A percentile compares a stretch with the other conserved stretches of the same genome.
phyloP scores from a whole-genome alignment of 1,140 invertebrate genomes.

The Meloidogyne hapla region DNA sequence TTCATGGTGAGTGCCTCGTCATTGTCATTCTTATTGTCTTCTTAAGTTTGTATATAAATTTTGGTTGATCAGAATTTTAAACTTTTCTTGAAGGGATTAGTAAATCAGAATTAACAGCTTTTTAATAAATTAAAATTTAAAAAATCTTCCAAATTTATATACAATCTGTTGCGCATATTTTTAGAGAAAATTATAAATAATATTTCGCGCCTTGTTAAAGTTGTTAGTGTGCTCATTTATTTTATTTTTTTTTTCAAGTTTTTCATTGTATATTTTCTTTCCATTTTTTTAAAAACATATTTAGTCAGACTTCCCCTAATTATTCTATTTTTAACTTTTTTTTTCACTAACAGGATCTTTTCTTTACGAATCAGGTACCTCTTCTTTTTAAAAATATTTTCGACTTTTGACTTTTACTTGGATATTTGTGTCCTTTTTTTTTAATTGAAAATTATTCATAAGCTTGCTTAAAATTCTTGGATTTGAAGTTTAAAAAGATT shows the following conservation, averaged over 20 bases:
- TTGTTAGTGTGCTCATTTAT: constrained; percentile 2
- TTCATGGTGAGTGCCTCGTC: not conserved
- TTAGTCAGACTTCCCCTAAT: constrained; percentile 1
- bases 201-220: not conserved
- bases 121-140: no score
- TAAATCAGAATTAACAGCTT: no score
- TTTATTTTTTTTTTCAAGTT: not conserved
- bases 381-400: not conserved
- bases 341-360: not conserved
- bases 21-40: no score
- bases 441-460: not conserved
- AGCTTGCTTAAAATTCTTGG: not conserved
- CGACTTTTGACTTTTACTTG: not conserved
- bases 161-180: not conserved
- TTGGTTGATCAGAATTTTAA: no score
- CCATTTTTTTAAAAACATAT: not conserved
- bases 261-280: not conserved
- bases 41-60: no score
- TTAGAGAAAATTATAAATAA: not conserved
- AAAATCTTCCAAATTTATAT: not conserved
- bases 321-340: not conserved
- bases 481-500: no score
- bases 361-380: constrained; percentile 1
- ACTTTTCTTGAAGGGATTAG: no score
- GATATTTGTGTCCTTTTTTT: not conserved